A percentile compares a stretch with the other conserved stretches of the same genome.
Evolutionary conservation across 2,888 invertebrate genomes (phyloP).

Genomic region (Apodemia hepburni): DNA sequence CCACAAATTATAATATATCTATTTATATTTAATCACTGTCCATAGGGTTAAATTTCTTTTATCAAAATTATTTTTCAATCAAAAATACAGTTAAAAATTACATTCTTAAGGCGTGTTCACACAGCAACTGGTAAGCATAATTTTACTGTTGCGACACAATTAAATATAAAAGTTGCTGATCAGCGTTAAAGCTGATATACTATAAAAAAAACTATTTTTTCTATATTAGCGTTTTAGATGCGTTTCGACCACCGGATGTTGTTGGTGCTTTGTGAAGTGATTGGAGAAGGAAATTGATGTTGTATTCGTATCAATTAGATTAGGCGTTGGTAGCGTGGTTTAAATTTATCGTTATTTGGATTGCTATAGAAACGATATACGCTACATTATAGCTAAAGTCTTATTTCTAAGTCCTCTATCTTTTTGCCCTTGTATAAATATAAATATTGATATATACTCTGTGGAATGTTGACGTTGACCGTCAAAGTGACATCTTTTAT

Average conservation of each 20-base stretch:
- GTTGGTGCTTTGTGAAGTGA: constrained; percentile 67
- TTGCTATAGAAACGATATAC: constrained; percentile 8
- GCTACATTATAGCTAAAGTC: constrained; percentile 9
- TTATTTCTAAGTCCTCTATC: constrained; percentile 7
- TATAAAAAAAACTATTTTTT: constrained; percentile 27
- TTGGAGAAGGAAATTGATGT: constrained; percentile 48
- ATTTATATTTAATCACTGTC: constrained; percentile 24
- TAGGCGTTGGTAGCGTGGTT: constrained; percentile 15
- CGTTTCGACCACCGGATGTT: constrained; percentile 68
- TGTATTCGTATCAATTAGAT: constrained; percentile 41
- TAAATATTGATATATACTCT: constrained; percentile 12
- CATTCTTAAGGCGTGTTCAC: background rate
- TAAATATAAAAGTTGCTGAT: background rate
- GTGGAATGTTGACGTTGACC: background rate
- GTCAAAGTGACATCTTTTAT: background rate
- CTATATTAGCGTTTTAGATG: constrained; percentile 49
- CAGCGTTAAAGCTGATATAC: background rate
- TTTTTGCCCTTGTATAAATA: constrained; percentile 14
- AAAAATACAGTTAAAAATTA: constrained; percentile 3
- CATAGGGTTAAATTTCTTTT: constrained; percentile 14
- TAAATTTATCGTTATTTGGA: constrained; percentile 8
- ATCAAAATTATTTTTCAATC: background rate
- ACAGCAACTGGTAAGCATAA: background rate
- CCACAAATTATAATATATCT: constrained; percentile 24
- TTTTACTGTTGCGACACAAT: background rate